These are phyloP conservation scores for Tenthredo distinguenda DNA, from an alignment of 2,888 invertebrate genomes.

Conservation along the genomic window DNA sequence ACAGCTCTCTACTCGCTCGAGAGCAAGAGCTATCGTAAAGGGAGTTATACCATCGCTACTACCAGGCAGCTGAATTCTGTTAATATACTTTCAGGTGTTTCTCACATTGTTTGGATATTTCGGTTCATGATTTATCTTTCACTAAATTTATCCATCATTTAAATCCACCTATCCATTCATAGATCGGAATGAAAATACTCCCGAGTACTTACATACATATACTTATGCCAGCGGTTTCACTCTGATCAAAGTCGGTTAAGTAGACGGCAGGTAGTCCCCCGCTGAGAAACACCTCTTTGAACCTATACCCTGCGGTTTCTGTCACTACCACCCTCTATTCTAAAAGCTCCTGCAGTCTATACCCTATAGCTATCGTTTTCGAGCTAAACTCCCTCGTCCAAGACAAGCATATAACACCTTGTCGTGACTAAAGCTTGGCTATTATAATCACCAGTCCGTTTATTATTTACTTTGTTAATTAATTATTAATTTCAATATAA, in stretches of 20 bases:
- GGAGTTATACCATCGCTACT: conserved; percentile 30
- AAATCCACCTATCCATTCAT: neutral
- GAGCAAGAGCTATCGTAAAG: conserved; percentile 7
- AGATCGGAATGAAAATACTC: neutral
- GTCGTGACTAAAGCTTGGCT: neutral
- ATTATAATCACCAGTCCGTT: conserved; percentile 11
- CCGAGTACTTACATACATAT: neutral
- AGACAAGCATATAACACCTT: conserved; percentile 18
- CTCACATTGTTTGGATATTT: neutral
- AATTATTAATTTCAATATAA: neutral
- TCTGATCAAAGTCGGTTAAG: conserved; percentile 76
- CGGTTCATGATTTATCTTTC: neutral
- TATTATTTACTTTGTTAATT: conserved; percentile 8
- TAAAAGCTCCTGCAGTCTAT: conserved; percentile 26
- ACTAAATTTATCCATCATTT: neutral
- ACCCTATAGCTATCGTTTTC: conserved; percentile 4
- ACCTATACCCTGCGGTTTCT: conserved; percentile 73
- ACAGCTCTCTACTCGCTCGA: conserved; percentile 22
- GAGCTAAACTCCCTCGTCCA: conserved; percentile 11
- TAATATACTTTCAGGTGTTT: neutral
- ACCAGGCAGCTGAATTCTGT: conserved; percentile 13
- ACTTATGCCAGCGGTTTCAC: conserved; percentile 68
- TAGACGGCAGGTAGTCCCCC: conserved; percentile 67
- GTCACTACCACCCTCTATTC: conserved; percentile 61
- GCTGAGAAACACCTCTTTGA: conserved; percentile 69